Evolutionary conservation across 2,888 invertebrate species (phyloP).

Genomic region (Lasius platythorax): DNA sequence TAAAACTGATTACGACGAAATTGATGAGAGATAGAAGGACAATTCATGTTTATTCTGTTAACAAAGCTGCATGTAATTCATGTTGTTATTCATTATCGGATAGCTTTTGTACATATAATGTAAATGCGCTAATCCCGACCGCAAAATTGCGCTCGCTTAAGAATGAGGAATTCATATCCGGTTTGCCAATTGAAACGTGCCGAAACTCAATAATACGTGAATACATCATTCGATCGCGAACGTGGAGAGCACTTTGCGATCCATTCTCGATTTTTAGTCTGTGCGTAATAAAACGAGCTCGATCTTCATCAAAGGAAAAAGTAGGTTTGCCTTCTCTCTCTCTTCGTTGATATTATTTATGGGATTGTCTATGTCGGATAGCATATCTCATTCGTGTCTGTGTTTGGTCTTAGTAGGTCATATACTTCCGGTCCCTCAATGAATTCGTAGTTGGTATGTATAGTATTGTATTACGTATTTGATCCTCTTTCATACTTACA

Average conservation of each 20-base stretch:
- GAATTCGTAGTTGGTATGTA: neutral
- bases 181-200: neutral
- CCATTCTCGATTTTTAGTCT: slow-evolving; percentile 10
- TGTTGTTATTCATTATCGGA: slow-evolving; percentile 14
- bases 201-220: neutral
- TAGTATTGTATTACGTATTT: neutral
- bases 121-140: slow-evolving; percentile 45
- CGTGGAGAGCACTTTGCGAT: neutral
- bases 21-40: neutral
- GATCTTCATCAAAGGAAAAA: slow-evolving; percentile 54
- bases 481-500: neutral
- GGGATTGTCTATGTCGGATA: slow-evolving; percentile 48
- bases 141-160: slow-evolving; percentile 33
- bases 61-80: neutral
- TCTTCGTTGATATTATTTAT: slow-evolving; percentile 44
- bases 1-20: slow-evolving; percentile 32
- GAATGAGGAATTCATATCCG: neutral
- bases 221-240: neutral
- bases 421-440: neutral
- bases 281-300: neutral
- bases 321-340: slow-evolving; percentile 37
- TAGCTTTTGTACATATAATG: slow-evolving; percentile 12
- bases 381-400: slow-evolving; percentile 59
- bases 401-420: neutral
- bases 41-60: slow-evolving; percentile 37